These are phyloP conservation scores for Theropithecus gelada DNA, from an alignment of 2,113 vertebrate species.

Conservation along the genomic window DNA sequence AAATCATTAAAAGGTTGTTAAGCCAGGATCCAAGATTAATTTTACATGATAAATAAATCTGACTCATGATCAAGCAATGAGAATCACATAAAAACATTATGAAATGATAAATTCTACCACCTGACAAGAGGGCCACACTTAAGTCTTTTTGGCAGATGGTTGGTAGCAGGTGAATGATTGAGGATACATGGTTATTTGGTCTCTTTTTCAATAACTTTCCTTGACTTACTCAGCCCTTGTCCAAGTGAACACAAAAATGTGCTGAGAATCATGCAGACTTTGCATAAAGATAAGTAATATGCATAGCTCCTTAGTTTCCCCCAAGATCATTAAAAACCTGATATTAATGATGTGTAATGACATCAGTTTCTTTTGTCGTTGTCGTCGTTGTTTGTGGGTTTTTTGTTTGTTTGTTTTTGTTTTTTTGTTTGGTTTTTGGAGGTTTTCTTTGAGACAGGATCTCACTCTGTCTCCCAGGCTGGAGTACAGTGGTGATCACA, in stretches of 20 bases:
- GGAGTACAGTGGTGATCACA: too few species aligned
- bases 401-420: too few species aligned
- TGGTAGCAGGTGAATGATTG: background rate
- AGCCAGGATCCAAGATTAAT: background rate
- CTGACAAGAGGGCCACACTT: background rate
- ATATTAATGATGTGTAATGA: background rate
- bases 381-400: too few species aligned
- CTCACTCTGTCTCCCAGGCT: too few species aligned
- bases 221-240: background rate
- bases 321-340: background rate
- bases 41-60: background rate
- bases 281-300: background rate
- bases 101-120: background rate
- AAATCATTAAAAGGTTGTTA: background rate
- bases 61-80: background rate
- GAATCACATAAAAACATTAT: background rate
- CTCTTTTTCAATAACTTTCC: background rate
- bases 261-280: background rate
- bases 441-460: too few species aligned
- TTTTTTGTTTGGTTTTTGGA: too few species aligned
- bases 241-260: background rate
- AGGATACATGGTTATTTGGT: background rate
- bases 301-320: background rate
- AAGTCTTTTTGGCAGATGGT: background rate
- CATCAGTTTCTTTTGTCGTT: too few species aligned